phyloP scores from a whole-genome alignment of 2,888 invertebrate genomes.

The Lycocerus yunnanus region DNA sequence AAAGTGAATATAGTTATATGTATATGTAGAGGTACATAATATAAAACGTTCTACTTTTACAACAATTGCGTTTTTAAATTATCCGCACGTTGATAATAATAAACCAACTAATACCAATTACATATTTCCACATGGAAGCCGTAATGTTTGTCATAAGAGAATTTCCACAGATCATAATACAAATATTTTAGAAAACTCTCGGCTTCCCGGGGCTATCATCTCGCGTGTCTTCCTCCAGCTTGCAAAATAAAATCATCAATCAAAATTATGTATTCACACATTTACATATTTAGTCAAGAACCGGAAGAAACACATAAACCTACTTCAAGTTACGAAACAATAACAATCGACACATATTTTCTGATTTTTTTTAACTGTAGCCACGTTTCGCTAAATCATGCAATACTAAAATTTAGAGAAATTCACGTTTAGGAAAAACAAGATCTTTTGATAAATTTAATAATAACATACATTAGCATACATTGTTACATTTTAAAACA shows the following conservation, averaged over 20 bases:
- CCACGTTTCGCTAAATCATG: too few relatives aligned
- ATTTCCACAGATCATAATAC: too few relatives aligned
- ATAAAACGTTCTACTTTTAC: neutral
- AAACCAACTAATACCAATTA: neutral
- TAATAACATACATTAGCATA: neutral
- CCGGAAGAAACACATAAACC: neutral
- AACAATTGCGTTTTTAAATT: conserved; percentile 28
- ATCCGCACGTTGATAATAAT: conserved; percentile 2
- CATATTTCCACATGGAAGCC: conserved; percentile 6
- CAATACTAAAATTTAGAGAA: neutral
- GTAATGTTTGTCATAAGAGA: neutral
- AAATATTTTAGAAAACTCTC: too few relatives aligned
- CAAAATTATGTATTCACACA: neutral
- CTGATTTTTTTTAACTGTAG: neutral
- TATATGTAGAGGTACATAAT: neutral
- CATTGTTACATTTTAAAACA: neutral
- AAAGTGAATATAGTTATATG: neutral
- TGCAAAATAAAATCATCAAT: neutral
- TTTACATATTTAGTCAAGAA: neutral
- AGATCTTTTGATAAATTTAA: neutral
- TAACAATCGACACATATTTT: neutral
- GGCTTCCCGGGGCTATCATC: neutral
- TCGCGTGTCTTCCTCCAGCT: neutral
- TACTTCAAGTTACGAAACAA: neutral
- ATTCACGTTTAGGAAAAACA: neutral